These are phyloP conservation scores for Schrankia costaestrigalis DNA, from an alignment of 2,888 invertebrate genomes.

Conservation along the genomic window DNA sequence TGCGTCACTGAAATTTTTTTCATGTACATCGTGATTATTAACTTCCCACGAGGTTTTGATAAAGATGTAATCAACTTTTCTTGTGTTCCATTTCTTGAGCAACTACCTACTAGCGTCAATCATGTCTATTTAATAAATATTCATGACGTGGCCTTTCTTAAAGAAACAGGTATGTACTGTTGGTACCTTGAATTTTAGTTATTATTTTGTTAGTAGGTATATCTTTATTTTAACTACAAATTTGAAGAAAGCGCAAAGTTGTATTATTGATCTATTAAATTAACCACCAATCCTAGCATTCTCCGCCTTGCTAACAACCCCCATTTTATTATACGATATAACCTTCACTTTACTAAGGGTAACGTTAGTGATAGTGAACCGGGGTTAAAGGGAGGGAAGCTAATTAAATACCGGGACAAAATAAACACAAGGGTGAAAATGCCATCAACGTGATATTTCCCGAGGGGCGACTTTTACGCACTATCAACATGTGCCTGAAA, in stretches of 20 bases:
- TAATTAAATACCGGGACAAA: slow-evolving; percentile 29
- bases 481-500: slow-evolving; percentile 18
- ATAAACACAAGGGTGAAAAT: slow-evolving; percentile 34
- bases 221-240: no score
- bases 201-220: no score
- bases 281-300: no score
- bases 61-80: slow-evolving; percentile 11
- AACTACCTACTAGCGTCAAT: no score
- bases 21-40: slow-evolving; percentile 38
- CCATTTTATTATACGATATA: no score
- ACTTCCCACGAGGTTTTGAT: slow-evolving; percentile 37
- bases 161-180: no score
- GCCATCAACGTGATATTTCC: slow-evolving; percentile 32
- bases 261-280: no score
- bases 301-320: no score
- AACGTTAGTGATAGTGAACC: slow-evolving; percentile 18
- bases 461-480: slow-evolving; percentile 35
- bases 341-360: slow-evolving; percentile 9
- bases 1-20: slow-evolving; percentile 64
- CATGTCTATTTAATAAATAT: no score
- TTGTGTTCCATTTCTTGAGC: slow-evolving; percentile 3
- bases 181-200: no score
- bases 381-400: slow-evolving; percentile 17
- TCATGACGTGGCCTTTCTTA: no score
- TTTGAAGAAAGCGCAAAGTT: no score